phyloP scores from a whole-genome alignment of 2,888 invertebrate species.

The Lasioglossum lativentre region DNA sequence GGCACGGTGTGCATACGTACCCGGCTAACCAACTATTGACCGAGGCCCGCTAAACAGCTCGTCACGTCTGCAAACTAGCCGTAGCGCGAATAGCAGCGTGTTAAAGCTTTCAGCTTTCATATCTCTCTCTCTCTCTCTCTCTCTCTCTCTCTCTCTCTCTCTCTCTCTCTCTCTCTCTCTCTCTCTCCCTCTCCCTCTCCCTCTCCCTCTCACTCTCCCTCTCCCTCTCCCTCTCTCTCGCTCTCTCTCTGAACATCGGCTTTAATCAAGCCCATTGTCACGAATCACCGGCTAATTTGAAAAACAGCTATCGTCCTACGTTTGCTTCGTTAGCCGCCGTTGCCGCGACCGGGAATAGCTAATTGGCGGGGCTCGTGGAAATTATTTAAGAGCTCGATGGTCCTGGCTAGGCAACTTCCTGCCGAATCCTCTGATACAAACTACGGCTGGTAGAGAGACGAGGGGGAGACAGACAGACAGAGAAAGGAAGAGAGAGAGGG shows the following conservation, averaged over 20 bases:
- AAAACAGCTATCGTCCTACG: not conserved
- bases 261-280: not conserved
- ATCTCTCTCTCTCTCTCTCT: not conserved
- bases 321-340: not conserved
- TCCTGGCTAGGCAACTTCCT: not conserved
- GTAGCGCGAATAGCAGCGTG: not conserved
- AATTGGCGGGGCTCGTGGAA: not conserved
- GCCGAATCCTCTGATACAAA: not conserved
- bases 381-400: not conserved
- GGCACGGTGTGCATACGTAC: not conserved
- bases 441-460: not conserved
- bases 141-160: not conserved
- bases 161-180: not conserved
- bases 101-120: not conserved
- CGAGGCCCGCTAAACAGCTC: slow-evolving; percentile 2
- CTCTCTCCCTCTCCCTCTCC: too few species aligned
- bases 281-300: not conserved
- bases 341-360: not conserved
- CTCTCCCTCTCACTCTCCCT: too few species aligned
- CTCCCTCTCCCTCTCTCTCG: too few species aligned
- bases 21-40: not conserved
- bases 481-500: slow-evolving; percentile 4
- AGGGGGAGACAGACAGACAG: not conserved
- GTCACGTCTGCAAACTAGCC: not conserved
- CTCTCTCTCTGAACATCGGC: not conserved